These are phyloP conservation scores for Catagonus wagneri DNA, from an alignment of 2,113 vertebrate species.

Conservation along the genomic window DNA sequence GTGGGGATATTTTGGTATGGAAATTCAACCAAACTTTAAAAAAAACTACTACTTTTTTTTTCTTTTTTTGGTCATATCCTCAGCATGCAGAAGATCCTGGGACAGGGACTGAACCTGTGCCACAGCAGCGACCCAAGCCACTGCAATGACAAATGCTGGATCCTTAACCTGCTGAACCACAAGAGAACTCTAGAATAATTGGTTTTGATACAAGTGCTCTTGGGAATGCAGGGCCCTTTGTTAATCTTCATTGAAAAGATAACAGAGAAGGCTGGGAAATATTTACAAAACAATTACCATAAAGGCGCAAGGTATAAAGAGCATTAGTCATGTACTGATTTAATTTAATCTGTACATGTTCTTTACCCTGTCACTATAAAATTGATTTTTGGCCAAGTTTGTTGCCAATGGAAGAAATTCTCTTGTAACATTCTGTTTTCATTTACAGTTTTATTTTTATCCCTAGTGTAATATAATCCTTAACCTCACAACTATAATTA, in stretches of 20 bases:
- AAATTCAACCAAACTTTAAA: no score
- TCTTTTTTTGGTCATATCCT: no score
- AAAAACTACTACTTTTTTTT: no score
- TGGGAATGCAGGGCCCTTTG: background rate
- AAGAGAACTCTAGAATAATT: background rate
- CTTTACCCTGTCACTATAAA: background rate
- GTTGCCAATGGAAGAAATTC: background rate
- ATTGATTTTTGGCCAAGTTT: slow-evolving; percentile 37
- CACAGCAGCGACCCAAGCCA: no score
- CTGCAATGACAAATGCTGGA: no score
- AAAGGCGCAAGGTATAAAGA: slow-evolving; percentile 9
- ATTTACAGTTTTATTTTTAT: slow-evolving; percentile 42
- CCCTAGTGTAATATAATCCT: background rate
- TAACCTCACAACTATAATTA: slow-evolving; percentile 3
- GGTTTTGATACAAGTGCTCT: background rate
- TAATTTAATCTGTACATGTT: background rate
- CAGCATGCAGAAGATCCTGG: no score
- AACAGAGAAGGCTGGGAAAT: background rate
- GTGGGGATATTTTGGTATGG: no score
- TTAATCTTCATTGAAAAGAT: slow-evolving; percentile 20
- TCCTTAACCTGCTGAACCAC: no score
- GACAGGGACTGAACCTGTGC: no score
- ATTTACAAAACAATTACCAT: slow-evolving; percentile 22
- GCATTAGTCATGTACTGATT: background rate
- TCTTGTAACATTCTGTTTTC: slow-evolving; percentile 12